phyloP scores from a whole-genome alignment of 2,113 vertebrate genomes.

The Ailurus styani region DNA sequence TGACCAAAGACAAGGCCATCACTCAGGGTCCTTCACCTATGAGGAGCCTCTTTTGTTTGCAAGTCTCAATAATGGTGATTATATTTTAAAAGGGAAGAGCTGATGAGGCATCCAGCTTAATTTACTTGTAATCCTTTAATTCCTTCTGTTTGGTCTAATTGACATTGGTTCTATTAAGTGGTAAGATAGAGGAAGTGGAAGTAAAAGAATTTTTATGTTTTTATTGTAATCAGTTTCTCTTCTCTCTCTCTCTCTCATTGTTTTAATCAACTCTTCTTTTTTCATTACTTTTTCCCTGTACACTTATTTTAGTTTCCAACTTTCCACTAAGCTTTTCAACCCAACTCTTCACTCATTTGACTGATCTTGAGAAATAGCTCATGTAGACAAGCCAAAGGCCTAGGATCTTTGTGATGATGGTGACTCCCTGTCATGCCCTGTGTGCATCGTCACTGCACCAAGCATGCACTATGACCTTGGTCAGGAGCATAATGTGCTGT shows the following conservation, averaged over 20 bases:
- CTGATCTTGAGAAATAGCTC: background rate
- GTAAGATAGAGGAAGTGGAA: background rate
- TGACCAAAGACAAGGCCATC: background rate
- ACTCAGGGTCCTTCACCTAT: background rate
- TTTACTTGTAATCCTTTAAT: constrained; percentile 34
- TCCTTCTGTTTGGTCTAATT: constrained; percentile 34
- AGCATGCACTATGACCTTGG: background rate
- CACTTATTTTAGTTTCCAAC: background rate
- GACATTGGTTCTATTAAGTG: background rate
- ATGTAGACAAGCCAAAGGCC: background rate
- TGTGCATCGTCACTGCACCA: background rate
- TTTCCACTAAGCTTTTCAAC: background rate
- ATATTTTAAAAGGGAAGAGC: background rate
- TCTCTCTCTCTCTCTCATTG: background rate
- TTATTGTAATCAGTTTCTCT: background rate
- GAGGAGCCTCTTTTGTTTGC: background rate
- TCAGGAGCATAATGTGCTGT: background rate
- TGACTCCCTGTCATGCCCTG: no score
- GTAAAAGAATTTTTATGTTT: background rate
- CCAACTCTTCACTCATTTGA: background rate
- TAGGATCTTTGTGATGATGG: background rate
- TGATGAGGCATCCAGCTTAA: background rate
- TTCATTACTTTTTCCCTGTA: background rate
- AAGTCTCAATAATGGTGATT: background rate
- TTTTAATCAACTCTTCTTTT: constrained; percentile 25